A percentile compares a stretch with the other conserved stretches of the same genome.
Evolutionary conservation across 2,888 invertebrate genomes (phyloP).

Genomic region (Adelognathus sp.): DNA sequence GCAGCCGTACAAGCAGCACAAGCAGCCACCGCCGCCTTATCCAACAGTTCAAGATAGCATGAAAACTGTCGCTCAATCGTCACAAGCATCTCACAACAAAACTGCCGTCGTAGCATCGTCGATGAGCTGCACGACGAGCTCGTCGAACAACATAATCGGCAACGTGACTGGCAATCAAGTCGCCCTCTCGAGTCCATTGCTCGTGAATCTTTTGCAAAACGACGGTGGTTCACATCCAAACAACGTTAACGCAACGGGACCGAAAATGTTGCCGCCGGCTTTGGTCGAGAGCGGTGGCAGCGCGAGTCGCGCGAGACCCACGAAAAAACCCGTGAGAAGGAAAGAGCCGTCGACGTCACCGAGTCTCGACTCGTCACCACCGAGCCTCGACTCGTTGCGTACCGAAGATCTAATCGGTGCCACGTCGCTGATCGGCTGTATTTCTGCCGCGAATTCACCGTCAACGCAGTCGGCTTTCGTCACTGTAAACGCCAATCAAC

Average conservation of each 20-base stretch:
- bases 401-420: slow-evolving; percentile 77
- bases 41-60: slow-evolving; percentile 77
- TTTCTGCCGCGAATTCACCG: slow-evolving; percentile 68
- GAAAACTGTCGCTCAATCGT: slow-evolving; percentile 76
- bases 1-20: slow-evolving; percentile 77
- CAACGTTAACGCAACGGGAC: slow-evolving; percentile 71
- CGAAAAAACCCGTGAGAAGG: slow-evolving; percentile 79
- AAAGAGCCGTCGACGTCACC: slow-evolving; percentile 76
- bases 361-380: slow-evolving; percentile 70
- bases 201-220: slow-evolving; percentile 95
- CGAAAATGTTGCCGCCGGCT: slow-evolving; percentile 78
- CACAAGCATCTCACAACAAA: slow-evolving; percentile 76
- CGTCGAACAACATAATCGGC: slow-evolving; percentile 60
- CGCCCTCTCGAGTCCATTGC: slow-evolving; percentile 92
- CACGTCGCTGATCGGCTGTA: slow-evolving; percentile 64
- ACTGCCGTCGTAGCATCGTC: slow-evolving; percentile 62
- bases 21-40: slow-evolving; percentile 81
- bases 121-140: slow-evolving; percentile 58
- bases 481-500: slow-evolving; percentile 69
- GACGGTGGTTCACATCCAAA: slow-evolving; percentile 84
- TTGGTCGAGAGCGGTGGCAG: slow-evolving; percentile 71
- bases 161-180: slow-evolving; percentile 82
- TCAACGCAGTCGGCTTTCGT: slow-evolving; percentile 61
- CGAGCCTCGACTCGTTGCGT: slow-evolving; percentile 76
- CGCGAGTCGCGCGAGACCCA: slow-evolving; percentile 74